These are phyloP conservation scores for Deilephila elpenor DNA, from an alignment of 2,888 invertebrate species.

Conservation along the genomic window DNA sequence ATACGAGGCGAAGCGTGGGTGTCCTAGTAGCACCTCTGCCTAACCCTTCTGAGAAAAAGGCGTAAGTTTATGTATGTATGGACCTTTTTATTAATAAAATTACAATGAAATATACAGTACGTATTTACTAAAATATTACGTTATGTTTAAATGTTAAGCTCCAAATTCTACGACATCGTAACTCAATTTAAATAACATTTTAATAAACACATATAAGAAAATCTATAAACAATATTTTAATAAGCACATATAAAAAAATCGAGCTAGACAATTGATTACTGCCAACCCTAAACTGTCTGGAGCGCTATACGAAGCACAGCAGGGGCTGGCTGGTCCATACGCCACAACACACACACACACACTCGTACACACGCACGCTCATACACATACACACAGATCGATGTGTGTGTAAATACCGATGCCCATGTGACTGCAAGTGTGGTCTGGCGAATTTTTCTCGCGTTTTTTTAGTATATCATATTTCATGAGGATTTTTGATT, in stretches of 20 bases:
- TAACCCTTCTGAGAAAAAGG: too few relatives aligned
- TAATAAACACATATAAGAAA: too few relatives aligned
- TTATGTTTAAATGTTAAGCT: too few relatives aligned
- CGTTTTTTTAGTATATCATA: constrained; percentile 18
- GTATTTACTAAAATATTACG: too few relatives aligned
- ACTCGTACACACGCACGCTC: not conserved
- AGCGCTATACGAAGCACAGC: constrained; percentile 55
- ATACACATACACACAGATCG: not conserved
- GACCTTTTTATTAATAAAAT: too few relatives aligned
- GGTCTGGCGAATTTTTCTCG: constrained; percentile 28
- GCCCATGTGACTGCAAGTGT: constrained; percentile 50
- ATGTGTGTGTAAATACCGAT: constrained; percentile 51
- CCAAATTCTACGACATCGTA: too few relatives aligned
- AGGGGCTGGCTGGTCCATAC: constrained; percentile 64
- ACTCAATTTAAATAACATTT: too few relatives aligned
- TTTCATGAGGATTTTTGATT: constrained; percentile 6
- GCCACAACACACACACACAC: constrained; percentile 21
- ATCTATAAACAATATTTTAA: not conserved
- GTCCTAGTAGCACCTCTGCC: too few relatives aligned
- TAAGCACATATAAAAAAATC: not conserved
- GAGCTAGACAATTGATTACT: not conserved
- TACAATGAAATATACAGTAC: too few relatives aligned
- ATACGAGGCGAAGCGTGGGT: too few relatives aligned
- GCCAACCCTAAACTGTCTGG: constrained; percentile 55
- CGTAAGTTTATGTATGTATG: too few relatives aligned